Conservation (phyloP, 1,140 invertebrate genomes). For the Vollenhovia emeryi region DNA sequence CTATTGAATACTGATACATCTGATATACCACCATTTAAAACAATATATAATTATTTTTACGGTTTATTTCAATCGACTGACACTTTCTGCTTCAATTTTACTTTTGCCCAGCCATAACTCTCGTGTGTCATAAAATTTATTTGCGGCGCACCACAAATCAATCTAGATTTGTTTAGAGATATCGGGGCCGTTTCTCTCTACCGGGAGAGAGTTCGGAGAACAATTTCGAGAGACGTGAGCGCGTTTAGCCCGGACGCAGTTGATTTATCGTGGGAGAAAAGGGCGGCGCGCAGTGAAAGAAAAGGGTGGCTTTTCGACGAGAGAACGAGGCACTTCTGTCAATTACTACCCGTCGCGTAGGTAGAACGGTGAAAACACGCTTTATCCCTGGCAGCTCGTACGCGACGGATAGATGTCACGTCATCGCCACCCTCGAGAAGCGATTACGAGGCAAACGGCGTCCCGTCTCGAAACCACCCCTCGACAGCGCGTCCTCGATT, state of each 20-base stretch:
- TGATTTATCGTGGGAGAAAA: conserved; percentile 57
- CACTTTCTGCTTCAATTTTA: background rate
- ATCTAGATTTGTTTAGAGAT: conserved; percentile 50
- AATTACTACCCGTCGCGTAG: conserved; percentile 53
- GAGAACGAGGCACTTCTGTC: conserved; percentile 57
- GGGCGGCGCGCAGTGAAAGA: conserved; percentile 41
- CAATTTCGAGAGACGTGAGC: conserved; percentile 40
- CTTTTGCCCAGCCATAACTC: background rate
- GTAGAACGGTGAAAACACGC: conserved; percentile 50
- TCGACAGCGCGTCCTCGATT: conserved; percentile 14
- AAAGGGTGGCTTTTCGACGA: conserved; percentile 56
- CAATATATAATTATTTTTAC: background rate
- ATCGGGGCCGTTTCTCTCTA: conserved; percentile 17
- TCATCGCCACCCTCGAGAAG: conserved; percentile 64
- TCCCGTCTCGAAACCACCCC: conserved; percentile 40
- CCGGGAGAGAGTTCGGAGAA: conserved; percentile 14
- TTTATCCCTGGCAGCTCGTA: conserved; percentile 42
- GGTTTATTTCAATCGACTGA: background rate
- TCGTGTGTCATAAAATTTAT: conserved; percentile 51
- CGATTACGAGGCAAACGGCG: conserved; percentile 60
- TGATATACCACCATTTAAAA: background rate
- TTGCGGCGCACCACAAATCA: conserved; percentile 19
- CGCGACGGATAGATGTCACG: conserved; percentile 59
- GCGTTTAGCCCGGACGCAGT: conserved; percentile 13
- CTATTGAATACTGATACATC: background rate